A percentile compares a stretch with the other conserved stretches of the same genome.
These are phyloP conservation scores for Ictidomys tridecemlineatus DNA, from an alignment of 2,113 vertebrate genomes.

Conservation along the genomic window DNA sequence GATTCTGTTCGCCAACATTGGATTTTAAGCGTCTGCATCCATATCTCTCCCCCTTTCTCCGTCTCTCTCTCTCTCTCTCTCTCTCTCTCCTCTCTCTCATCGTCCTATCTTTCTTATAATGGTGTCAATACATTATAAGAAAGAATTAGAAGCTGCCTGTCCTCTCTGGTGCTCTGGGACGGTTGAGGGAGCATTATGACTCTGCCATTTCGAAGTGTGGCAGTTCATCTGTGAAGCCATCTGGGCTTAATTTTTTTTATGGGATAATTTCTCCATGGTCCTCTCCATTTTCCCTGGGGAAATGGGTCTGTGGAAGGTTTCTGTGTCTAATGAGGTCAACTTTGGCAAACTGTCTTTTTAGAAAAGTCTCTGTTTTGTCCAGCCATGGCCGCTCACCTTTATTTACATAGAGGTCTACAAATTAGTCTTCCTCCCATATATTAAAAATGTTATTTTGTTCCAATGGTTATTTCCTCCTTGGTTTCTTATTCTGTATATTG, in stretches of 20 bases:
- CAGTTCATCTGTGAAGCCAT: constrained; percentile 14
- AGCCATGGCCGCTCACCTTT: neutral
- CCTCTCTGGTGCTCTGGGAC: neutral
- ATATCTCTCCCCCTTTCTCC: neutral
- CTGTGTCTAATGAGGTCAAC: neutral
- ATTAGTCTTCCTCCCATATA: neutral
- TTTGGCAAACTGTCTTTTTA: neutral
- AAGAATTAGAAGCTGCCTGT: neutral
- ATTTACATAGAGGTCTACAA: neutral
- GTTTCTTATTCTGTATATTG: constrained; percentile 7
- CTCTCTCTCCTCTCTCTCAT: neutral
- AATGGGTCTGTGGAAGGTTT: neutral
- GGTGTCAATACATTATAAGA: neutral
- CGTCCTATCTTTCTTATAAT: neutral
- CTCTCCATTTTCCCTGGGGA: neutral
- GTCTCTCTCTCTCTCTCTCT: neutral
- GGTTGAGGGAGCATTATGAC: neutral
- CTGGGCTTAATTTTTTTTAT: neutral
- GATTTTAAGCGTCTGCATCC: neutral
- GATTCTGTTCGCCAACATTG: neutral
- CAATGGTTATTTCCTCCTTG: neutral
- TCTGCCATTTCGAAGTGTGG: constrained; percentile 1
- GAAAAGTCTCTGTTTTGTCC: neutral
- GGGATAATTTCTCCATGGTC: neutral
- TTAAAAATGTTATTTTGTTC: neutral